Conservation (phyloP, 2,888 invertebrate genomes). For the Dorcus parallelipipedus region DNA sequence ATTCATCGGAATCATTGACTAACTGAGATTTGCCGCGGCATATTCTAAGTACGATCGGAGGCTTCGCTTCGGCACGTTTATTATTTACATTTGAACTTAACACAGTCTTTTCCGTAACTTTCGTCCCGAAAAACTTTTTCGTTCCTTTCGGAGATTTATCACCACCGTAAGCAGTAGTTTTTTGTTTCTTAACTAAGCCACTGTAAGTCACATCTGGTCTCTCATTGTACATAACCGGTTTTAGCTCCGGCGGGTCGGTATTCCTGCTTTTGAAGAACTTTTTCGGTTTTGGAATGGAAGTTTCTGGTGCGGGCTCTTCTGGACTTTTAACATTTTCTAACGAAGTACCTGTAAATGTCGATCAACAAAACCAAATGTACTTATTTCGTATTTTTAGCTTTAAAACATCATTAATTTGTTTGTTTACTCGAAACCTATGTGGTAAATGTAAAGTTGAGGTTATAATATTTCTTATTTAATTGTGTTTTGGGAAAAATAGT, state of each 20-base stretch:
- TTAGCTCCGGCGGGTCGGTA: slow-evolving; percentile 56
- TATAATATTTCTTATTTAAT: not conserved
- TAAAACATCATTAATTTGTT: too few species aligned
- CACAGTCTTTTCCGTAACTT: slow-evolving; percentile 40
- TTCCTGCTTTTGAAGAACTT: slow-evolving; percentile 89
- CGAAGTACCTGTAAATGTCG: not conserved
- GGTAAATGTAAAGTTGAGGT: not conserved
- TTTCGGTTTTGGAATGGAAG: slow-evolving; percentile 63
- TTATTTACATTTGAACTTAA: slow-evolving; percentile 42
- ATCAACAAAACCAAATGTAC: not conserved
- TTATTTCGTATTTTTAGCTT: not conserved
- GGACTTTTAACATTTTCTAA: slow-evolving; percentile 13
- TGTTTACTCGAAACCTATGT: too few species aligned
- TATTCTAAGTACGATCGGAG: slow-evolving; percentile 84
- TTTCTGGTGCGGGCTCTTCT: slow-evolving; percentile 4
- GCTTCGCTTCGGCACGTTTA: slow-evolving; percentile 45
- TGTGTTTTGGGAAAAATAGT: not conserved
- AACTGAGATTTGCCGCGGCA: slow-evolving; percentile 67
- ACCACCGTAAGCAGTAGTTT: slow-evolving; percentile 15
- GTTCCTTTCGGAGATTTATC: slow-evolving; percentile 22
- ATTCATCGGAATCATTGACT: slow-evolving; percentile 50
- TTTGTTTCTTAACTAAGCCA: slow-evolving; percentile 30
- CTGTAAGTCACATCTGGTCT: slow-evolving; percentile 28
- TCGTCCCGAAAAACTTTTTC: slow-evolving; percentile 45
- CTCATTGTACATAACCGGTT: slow-evolving; percentile 34